These are phyloP conservation scores for Fragum fragum DNA, from an alignment of 2,888 invertebrate genomes.

Conservation along the genomic window DNA sequence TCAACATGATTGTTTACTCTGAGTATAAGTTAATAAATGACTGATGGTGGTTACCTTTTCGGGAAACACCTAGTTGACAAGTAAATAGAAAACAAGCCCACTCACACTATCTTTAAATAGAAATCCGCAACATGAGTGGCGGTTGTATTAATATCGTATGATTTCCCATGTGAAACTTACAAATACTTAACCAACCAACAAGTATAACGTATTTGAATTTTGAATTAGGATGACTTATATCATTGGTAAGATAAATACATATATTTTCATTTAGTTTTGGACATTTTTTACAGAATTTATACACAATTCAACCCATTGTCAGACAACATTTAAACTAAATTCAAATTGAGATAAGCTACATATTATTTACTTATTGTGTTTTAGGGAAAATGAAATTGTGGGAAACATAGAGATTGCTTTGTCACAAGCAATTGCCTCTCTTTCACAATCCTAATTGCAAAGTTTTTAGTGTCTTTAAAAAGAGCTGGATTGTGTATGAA, in stretches of 20 bases:
- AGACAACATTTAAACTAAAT: no score
- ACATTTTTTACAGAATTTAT: no score
- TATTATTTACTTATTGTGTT: no score
- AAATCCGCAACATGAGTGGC: not conserved
- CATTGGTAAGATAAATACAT: not conserved
- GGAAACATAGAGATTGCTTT: constrained; percentile 1
- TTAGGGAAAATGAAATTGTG: not conserved
- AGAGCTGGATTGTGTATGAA: no score
- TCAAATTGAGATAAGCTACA: no score
- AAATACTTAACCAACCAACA: not conserved
- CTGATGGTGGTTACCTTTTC: not conserved
- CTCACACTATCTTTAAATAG: constrained; percentile 2
- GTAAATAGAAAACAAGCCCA: constrained; percentile 2
- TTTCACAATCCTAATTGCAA: no score
- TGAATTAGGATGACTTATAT: not conserved
- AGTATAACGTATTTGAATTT: not conserved
- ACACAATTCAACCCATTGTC: no score
- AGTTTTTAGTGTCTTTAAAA: no score
- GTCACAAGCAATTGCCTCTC: constrained; percentile 1
- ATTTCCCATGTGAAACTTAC: constrained; percentile 6
- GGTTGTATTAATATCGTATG: not conserved
- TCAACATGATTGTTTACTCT: no score
- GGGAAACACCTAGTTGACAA: constrained; percentile 11
- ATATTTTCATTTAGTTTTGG: no score
- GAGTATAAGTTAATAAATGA: no score